Conservation (phyloP, 1,140 invertebrate species). For the Drosophila repleta region DNA sequence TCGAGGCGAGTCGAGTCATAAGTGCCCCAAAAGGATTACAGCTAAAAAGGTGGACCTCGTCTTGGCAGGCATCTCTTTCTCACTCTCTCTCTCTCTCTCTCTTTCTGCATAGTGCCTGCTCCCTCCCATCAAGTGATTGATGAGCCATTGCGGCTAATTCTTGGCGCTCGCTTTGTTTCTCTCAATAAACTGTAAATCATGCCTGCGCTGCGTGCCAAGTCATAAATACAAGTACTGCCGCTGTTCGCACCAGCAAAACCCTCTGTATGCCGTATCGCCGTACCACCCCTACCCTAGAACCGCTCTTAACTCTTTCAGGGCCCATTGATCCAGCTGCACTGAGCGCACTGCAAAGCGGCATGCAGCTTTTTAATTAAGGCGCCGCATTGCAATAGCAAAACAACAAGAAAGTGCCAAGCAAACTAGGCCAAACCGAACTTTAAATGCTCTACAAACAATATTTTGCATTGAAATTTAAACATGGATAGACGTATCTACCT, state of each 20-base stretch:
- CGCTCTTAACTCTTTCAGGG: background rate
- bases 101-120: background rate
- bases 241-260: conserved; percentile 14
- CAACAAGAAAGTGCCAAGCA: conserved; percentile 10
- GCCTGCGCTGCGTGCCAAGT: conserved; percentile 74
- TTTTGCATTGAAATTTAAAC: too few species aligned
- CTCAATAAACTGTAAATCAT: conserved; percentile 80
- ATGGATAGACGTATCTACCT: too few species aligned
- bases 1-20: conserved; percentile 58
- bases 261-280: background rate
- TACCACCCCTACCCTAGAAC: background rate
- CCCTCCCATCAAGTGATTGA: conserved; percentile 59
- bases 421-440: conserved; percentile 10
- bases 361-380: conserved; percentile 79
- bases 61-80: background rate
- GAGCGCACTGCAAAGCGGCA: conserved; percentile 46
- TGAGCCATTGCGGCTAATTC: conserved; percentile 78
- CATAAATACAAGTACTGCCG: conserved; percentile 64
- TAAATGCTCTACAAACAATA: conserved; percentile 30
- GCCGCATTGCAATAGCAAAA: conserved; percentile 32
- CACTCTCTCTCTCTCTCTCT: background rate
- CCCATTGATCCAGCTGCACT: conserved; percentile 26
- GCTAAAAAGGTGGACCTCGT: conserved; percentile 8
- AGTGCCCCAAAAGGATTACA: conserved; percentile 37
- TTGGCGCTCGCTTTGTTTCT: conserved; percentile 76